Evolutionary conservation across 2,888 invertebrate genomes (phyloP).

Genomic region (Andrena fulva): DNA sequence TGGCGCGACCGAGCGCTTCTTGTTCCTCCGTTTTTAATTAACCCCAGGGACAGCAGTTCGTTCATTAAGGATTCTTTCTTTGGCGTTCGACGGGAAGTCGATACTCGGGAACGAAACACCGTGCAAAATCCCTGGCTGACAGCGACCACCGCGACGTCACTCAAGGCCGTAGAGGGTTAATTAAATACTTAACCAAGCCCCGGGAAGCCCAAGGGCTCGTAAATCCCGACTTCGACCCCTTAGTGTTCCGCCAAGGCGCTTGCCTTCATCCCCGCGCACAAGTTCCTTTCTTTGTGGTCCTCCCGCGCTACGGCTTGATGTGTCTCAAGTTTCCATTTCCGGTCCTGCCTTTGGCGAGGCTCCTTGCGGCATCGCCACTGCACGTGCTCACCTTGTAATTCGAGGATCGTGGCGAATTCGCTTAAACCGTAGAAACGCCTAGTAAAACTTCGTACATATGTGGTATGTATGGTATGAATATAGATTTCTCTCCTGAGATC

Average conservation of each 20-base stretch:
- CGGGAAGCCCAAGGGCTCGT: constrained; percentile 47
- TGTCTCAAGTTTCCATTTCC: constrained; percentile 71
- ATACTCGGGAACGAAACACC: constrained; percentile 32
- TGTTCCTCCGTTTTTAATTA: constrained; percentile 48
- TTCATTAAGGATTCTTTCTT: constrained; percentile 44
- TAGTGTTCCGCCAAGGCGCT: constrained; percentile 35
- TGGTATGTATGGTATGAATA: too few species aligned
- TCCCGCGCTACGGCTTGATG: constrained; percentile 41
- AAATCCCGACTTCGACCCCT: constrained; percentile 44
- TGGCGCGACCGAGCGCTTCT: neutral
- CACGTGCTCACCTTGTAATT: constrained; percentile 66
- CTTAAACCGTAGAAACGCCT: constrained; percentile 13
- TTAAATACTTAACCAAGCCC: constrained; percentile 57
- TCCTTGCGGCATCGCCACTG: constrained; percentile 58
- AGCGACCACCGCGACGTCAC: constrained; percentile 17
- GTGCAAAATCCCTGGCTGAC: constrained; percentile 24
- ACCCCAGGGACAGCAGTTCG: constrained; percentile 11
- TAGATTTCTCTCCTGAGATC: too few species aligned
- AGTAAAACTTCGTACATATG: neutral
- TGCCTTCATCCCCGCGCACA: constrained; percentile 42
- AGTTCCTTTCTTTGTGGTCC: constrained; percentile 45
- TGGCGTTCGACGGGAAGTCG: constrained; percentile 6
- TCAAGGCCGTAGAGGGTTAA: constrained; percentile 48
- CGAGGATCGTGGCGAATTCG: constrained; percentile 70
- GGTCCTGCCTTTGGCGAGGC: constrained; percentile 51